Percentiles rank a stretch among this genome's conserved stretches.
Evolutionary conservation across 2,888 invertebrate genomes (phyloP).

Genomic region (Tineola bisselliella): DNA sequence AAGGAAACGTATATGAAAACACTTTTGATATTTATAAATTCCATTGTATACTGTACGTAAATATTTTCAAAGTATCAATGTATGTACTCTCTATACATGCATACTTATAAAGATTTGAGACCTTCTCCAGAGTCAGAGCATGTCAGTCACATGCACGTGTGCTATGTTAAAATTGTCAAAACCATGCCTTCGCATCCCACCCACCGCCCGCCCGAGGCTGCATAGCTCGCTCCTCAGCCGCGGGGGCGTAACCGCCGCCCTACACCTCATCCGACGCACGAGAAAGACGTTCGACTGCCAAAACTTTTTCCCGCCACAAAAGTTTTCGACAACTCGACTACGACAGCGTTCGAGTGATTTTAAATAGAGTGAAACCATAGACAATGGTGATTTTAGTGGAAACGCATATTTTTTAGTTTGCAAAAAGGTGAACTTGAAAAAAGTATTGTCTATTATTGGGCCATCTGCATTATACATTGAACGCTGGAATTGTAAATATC

Average conservation of each 20-base stretch:
- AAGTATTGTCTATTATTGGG: too few species aligned
- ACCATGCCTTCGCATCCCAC: constrained; percentile 30
- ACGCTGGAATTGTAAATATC: too few species aligned
- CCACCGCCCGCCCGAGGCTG: constrained; percentile 59
- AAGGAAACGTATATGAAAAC: too few species aligned
- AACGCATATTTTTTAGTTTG: not conserved
- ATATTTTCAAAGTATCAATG: too few species aligned
- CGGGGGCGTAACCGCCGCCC: constrained; percentile 66
- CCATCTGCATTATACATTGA: too few species aligned
- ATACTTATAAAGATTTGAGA: too few species aligned
- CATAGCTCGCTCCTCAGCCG: constrained; percentile 24
- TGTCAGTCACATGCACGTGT: not conserved
- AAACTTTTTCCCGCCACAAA: constrained; percentile 41
- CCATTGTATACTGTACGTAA: too few species aligned
- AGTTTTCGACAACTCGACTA: not conserved
- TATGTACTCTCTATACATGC: too few species aligned
- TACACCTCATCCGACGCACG: constrained; percentile 40
- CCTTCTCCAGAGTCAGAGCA: not conserved
- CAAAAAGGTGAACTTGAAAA: not conserved
- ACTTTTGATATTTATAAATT: too few species aligned
- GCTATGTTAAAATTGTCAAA: not conserved
- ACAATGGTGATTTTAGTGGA: not conserved
- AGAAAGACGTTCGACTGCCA: constrained; percentile 19
- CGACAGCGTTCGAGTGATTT: too few species aligned
- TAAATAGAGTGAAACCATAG: too few species aligned